These are phyloP conservation scores for Thereva unica DNA, from an alignment of 2,888 invertebrate genomes.

Conservation along the genomic window DNA sequence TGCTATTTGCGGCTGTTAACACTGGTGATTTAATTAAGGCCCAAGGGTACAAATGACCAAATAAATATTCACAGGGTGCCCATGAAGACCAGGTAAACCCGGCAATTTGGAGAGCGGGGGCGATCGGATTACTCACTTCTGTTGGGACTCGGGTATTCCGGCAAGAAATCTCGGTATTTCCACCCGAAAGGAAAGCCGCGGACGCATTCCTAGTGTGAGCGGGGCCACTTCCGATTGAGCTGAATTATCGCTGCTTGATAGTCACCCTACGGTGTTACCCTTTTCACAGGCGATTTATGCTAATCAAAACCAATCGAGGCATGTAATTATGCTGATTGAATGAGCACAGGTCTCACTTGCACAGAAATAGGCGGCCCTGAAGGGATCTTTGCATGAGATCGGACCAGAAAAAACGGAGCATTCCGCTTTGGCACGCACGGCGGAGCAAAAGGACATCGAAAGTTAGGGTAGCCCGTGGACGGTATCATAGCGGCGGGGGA, in stretches of 20 bases:
- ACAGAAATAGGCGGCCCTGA: constrained; percentile 25
- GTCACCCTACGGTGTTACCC: constrained; percentile 31
- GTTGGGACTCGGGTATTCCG: neutral
- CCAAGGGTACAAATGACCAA: constrained; percentile 23
- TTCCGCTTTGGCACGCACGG: constrained; percentile 31
- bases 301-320: constrained; percentile 38
- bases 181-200: no score
- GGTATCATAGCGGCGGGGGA: constrained; percentile 15
- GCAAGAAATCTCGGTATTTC: neutral
- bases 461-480: constrained; percentile 1
- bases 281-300: constrained; percentile 41
- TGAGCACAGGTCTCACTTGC: constrained; percentile 23
- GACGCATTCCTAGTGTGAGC: no score
- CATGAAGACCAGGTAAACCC: constrained; percentile 24
- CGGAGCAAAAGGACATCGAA: constrained; percentile 22
- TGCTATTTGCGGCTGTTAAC: constrained; percentile 39
- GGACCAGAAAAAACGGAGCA: constrained; percentile 28
- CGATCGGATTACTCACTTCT: neutral
- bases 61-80: constrained; percentile 33
- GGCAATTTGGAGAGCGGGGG: neutral
- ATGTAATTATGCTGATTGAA: constrained; percentile 35
- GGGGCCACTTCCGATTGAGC: no score
- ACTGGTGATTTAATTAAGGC: constrained; percentile 38
- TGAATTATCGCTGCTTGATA: neutral
- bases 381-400: constrained; percentile 30